Conservation (phyloP, 2,113 vertebrate genomes). For the Syngnathus typhle region DNA sequence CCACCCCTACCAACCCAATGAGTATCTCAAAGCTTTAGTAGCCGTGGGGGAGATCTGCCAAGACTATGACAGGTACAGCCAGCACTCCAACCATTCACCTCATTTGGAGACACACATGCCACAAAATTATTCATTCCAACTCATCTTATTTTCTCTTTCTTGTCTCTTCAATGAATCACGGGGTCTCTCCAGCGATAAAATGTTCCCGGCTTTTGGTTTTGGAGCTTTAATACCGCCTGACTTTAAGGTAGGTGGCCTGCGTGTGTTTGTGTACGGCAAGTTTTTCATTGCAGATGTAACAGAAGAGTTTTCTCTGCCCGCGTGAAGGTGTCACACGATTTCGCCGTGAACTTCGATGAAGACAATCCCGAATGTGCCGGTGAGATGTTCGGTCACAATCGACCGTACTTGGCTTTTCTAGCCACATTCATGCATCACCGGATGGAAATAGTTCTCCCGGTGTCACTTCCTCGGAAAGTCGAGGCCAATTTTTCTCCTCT, state of each 20-base stretch:
- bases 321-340: conserved; percentile 93
- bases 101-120: neutral
- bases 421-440: conserved; percentile 12
- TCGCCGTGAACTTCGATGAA: conserved; percentile 98
- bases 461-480: conserved; percentile 11
- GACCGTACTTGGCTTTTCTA: neutral
- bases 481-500: conserved; percentile 28
- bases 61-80: conserved; percentile 92
- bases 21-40: conserved; percentile 95
- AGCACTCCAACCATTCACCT: conserved; percentile 30
- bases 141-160: conserved; percentile 8
- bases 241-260: conserved; percentile 79
- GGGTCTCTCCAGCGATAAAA: conserved; percentile 85
- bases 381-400: conserved; percentile 40
- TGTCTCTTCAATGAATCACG: conserved; percentile 8
- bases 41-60: conserved; percentile 98
- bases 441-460: conserved; percentile 9
- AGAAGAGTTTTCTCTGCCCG: conserved; percentile 23
- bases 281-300: conserved; percentile 48
- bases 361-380: conserved; percentile 95
- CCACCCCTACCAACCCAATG: conserved; percentile 97
- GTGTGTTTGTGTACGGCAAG: neutral
- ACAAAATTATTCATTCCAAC: conserved; percentile 5
- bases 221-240: conserved; percentile 97
- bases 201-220: conserved; percentile 98